Percentiles rank a stretch among this genome's conserved stretches.
Conservation (phyloP, 2,797 vertebrate genomes). For the Sebastolobus alascanus region DNA sequence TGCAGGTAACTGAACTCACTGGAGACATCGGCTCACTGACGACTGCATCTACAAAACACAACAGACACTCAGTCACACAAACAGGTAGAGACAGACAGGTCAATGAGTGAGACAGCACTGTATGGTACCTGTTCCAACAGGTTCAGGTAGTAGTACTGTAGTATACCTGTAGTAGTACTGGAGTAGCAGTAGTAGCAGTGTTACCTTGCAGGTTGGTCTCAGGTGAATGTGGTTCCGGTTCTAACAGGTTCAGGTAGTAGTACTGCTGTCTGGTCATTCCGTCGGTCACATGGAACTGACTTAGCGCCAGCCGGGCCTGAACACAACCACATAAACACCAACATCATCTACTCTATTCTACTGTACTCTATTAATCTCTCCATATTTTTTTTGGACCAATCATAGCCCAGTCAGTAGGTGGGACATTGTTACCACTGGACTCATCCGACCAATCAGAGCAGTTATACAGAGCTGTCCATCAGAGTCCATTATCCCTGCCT, state of each 20-base stretch:
- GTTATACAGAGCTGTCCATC: constrained; percentile 82
- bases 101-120: not conserved
- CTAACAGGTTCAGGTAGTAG: constrained; percentile 82
- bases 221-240: constrained; percentile 57
- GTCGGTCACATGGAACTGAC: constrained; percentile 79
- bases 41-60: not conserved
- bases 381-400: not conserved
- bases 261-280: constrained; percentile 74
- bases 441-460: constrained; percentile 79
- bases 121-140: not conserved
- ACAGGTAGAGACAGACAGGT: not conserved
- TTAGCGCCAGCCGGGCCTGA: constrained; percentile 78
- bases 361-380: not conserved
- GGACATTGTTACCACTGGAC: constrained; percentile 70
- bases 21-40: not conserved
- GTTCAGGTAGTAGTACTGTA: not conserved
- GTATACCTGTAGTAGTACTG: too few species aligned
- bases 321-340: constrained; percentile 6
- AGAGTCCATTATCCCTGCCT: constrained; percentile 75
- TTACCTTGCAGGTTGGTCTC: constrained; percentile 20
- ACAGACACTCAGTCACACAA: not conserved
- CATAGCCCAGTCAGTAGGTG: not conserved
- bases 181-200: not conserved
- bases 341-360: not conserved
- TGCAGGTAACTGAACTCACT: not conserved